phyloP scores from a whole-genome alignment of 2,797 vertebrate genomes.

The Telmatherina bonti region DNA sequence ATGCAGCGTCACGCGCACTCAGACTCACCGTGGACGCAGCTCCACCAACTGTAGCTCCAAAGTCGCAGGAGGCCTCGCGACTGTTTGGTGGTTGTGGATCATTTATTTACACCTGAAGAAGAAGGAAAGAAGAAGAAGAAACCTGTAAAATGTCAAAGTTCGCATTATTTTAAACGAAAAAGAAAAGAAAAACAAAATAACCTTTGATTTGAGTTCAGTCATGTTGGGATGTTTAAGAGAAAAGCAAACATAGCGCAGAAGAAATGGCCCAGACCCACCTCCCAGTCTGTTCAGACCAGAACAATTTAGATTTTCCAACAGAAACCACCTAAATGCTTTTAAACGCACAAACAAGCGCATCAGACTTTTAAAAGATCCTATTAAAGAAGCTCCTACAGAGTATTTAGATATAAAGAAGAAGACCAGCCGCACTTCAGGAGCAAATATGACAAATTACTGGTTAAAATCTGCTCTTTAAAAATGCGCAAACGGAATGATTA shows the following conservation, averaged over 20 bases:
- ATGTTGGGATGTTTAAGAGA: too few relatives aligned
- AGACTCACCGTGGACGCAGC: slow-evolving; percentile 13
- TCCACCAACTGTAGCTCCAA: not conserved
- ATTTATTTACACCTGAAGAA: not conserved
- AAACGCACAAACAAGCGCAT: not conserved
- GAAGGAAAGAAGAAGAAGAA: not conserved
- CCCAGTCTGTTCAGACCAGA: too few relatives aligned
- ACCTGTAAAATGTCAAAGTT: too few relatives aligned
- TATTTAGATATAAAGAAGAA: not conserved
- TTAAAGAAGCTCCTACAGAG: not conserved
- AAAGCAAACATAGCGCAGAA: too few relatives aligned
- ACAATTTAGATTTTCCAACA: too few relatives aligned
- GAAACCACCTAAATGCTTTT: too few relatives aligned
- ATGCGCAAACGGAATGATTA: slow-evolving; percentile 20
- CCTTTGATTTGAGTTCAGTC: too few relatives aligned
- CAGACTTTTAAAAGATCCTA: too few relatives aligned
- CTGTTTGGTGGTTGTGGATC: not conserved
- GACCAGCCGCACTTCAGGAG: not conserved
- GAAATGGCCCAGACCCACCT: too few relatives aligned
- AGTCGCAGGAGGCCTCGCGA: slow-evolving; percentile 31
- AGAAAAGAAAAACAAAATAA: too few relatives aligned
- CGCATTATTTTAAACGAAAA: too few relatives aligned
- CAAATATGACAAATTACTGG: not conserved
- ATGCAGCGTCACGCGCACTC: slow-evolving; percentile 14
- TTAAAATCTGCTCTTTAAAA: not conserved